Conservation (phyloP, 2,113 vertebrate species). For the Helogale parvula region DNA sequence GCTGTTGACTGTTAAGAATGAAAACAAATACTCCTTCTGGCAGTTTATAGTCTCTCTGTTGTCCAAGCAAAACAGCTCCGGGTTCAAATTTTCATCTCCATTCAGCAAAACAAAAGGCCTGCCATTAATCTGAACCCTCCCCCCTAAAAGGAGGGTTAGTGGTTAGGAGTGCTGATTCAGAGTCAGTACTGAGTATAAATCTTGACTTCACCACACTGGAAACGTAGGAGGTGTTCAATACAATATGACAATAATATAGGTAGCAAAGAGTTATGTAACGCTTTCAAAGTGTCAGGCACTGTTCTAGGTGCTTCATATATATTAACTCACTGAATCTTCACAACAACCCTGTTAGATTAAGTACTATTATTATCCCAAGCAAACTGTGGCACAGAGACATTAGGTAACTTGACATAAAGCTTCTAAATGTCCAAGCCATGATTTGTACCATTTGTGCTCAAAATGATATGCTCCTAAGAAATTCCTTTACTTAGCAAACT, state of each 20-base stretch:
- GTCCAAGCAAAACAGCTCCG: slow-evolving; percentile 34
- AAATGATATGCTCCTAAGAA: not conserved
- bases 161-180: not conserved
- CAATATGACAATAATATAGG: not conserved
- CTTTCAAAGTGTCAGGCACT: not conserved
- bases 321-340: not conserved
- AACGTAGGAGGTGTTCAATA: not conserved
- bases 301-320: not conserved
- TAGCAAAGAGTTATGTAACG: not conserved
- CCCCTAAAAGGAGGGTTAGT: not conserved
- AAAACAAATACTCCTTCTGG: slow-evolving; percentile 61
- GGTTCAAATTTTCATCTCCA: not conserved
- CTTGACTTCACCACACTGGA: not conserved
- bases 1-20: slow-evolving; percentile 40
- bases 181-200: not conserved
- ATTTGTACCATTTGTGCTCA: not conserved
- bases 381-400: not conserved
- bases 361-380: not conserved
- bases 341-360: not conserved
- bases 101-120: not conserved
- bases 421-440: not conserved
- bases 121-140: not conserved
- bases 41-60: slow-evolving; percentile 32
- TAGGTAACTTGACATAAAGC: not conserved
- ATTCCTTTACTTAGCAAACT: not conserved